Percentiles rank a stretch among this genome's conserved stretches.
Evolutionary conservation across 2,797 vertebrate genomes (phyloP).

Genomic region (Sebastes goodei): DNA sequence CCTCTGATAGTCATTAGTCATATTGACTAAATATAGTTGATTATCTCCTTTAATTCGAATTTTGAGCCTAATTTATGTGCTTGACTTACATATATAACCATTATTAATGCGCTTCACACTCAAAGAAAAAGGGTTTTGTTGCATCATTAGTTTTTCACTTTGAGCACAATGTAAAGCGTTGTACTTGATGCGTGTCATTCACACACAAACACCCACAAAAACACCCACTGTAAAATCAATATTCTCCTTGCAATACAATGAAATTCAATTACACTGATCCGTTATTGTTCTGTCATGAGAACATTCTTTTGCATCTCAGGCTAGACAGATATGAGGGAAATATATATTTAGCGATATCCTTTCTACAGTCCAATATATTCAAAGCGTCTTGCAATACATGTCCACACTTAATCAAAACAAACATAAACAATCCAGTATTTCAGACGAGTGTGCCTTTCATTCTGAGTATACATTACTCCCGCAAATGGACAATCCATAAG

Average conservation of each 20-base stretch:
- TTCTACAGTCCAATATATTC: conserved; percentile 5
- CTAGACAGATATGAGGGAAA: neutral
- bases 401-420: conserved; percentile 13
- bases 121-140: neutral
- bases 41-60: neutral
- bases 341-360: conserved; percentile 12
- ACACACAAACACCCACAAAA: neutral
- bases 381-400: conserved; percentile 5
- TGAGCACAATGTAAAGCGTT: neutral
- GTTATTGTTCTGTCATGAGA: conserved; percentile 38
- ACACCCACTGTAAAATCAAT: conserved; percentile 18
- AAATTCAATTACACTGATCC: conserved; percentile 26
- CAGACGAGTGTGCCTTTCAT: conserved; percentile 1
- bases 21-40: neutral
- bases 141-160: neutral
- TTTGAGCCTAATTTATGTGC: neutral
- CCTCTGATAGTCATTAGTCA: neutral
- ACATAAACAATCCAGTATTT: neutral
- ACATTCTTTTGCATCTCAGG: conserved; percentile 18
- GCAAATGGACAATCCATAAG: conserved; percentile 34
- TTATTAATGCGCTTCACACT: neutral
- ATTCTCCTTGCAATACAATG: conserved; percentile 6
- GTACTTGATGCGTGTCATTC: neutral
- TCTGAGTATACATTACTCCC: conserved; percentile 14
- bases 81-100: neutral